A percentile compares a stretch with the other conserved stretches of the same genome.
Conservation (phyloP, 1,140 invertebrate genomes). For the Neodiprion pinetum region DNA sequence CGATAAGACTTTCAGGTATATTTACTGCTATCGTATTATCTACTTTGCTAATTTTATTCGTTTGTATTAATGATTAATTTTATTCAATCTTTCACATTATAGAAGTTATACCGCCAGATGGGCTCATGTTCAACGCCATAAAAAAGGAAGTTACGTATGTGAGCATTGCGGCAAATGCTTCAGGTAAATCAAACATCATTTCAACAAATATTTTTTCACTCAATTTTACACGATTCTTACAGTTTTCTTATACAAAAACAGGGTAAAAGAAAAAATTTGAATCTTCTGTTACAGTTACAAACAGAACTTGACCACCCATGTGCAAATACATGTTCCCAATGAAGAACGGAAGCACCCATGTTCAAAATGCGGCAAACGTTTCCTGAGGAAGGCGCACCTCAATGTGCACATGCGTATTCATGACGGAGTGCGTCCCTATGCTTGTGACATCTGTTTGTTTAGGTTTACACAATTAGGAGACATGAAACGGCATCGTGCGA, state of each 20-base stretch:
- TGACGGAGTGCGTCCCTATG: conserved; percentile 75
- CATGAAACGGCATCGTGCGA: conserved; percentile 45
- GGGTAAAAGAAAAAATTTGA: background rate
- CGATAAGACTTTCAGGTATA: conserved; percentile 59
- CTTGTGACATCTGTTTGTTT: conserved; percentile 51
- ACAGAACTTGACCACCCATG: conserved; percentile 40
- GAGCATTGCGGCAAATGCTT: conserved; percentile 43
- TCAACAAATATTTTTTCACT: background rate
- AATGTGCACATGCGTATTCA: conserved; percentile 66
- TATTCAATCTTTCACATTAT: conserved; percentile 15
- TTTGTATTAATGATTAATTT: conserved; percentile 53
- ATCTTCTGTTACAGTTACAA: conserved; percentile 38
- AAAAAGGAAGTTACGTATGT: conserved; percentile 38
- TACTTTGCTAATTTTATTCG: conserved; percentile 42
- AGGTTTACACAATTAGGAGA: conserved; percentile 53
- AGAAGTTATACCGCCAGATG: conserved; percentile 41
- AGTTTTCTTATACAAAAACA: background rate
- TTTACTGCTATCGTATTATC: conserved; percentile 45
- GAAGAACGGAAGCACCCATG: conserved; percentile 47
- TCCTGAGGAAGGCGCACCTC: conserved; percentile 47
- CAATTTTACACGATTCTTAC: background rate
- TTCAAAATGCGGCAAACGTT: conserved; percentile 51
- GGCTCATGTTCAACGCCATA: conserved; percentile 39
- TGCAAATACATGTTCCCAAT: conserved; percentile 39
- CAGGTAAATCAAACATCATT: conserved; percentile 24